These are phyloP conservation scores for Heliconius ethilla DNA, from an alignment of 2,888 invertebrate species.

Conservation along the genomic window DNA sequence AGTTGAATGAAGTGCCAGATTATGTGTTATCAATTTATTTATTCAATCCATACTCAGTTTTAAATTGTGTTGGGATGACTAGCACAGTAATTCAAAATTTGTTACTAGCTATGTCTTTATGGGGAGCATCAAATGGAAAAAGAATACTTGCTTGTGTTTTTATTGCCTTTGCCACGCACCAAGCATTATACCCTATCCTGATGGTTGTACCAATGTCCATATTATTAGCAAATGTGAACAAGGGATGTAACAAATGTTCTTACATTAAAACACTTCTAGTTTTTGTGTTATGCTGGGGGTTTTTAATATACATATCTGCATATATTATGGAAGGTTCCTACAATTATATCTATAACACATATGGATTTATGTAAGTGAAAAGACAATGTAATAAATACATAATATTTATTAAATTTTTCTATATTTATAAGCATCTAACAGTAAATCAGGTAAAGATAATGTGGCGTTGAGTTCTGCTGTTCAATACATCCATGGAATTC, in stretches of 20 bases:
- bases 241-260: conserved; percentile 74
- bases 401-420: neutral
- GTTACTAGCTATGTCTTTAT: conserved; percentile 87
- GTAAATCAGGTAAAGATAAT: neutral
- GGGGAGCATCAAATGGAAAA: conserved; percentile 85
- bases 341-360: conserved; percentile 86
- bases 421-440: neutral
- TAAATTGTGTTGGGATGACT: conserved; percentile 93
- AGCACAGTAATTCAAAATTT: conserved; percentile 95
- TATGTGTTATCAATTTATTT: conserved; percentile 90
- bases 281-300: conserved; percentile 80
- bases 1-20: conserved; percentile 83
- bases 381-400: neutral
- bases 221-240: conserved; percentile 82
- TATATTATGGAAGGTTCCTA: conserved; percentile 84
- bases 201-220: conserved; percentile 92
- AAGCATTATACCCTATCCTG: conserved; percentile 91
- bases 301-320: conserved; percentile 83
- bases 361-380: conserved; percentile 90
- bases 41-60: conserved; percentile 93
- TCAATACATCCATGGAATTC: neutral
- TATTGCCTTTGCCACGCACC: conserved; percentile 90
- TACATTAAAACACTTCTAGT: conserved; percentile 75
- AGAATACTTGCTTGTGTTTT: conserved; percentile 84
- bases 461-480: neutral